Evolutionary conservation across 2,888 invertebrate species (phyloP), one percentile per base, ranked within the genome.

Genomic region (Ischnus inquisitorius): DNA sequence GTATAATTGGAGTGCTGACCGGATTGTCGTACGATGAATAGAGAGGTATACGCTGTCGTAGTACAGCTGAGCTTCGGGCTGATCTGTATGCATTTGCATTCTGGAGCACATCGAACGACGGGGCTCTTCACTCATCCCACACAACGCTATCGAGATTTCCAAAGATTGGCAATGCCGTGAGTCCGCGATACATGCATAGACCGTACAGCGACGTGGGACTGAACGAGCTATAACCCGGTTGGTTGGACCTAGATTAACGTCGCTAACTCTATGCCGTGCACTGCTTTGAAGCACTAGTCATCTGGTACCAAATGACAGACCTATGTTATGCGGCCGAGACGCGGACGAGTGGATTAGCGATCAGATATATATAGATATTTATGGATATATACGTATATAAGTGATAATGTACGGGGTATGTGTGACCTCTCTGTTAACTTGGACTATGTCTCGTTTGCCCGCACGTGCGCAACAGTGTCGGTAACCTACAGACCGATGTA

Each of bases 201-300:
- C 16, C 22, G 54, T 54, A 19, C n/a, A 54, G 54, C 16, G 16
- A 39, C 16, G 39, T 39, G 34, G 12, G 16, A 64, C 16, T n/a
- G 16, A 79, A 79, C 67, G 72, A 74, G 65, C 79, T 54, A 67
- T 79, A 79, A 79, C 64, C 79, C 65, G 57, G n/a, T 51, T 41
- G 60, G 48, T 48, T 60, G 51, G 48, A 51, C 48, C 43, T 22
- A 68, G 43, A 62, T 48, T 60, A 80, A 74, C 80, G 74, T 75
- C 80, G 68, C 74, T 75, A 48, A 39, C n/a, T 75, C 48, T 22
- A 46, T 67, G 57, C 62, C 14, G 68, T 68, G 65, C 19, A 39
- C 65, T 72, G 57, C 5, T 34, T 72, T 72, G 79, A 65, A 79
- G 79, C 57, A n/a, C 54, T 57, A 43, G 43, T 68, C 34, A 41